Base-by-base conservation (phyloP, 2,888 invertebrate genomes). In the Amphimallon solstitiale region DNA sequence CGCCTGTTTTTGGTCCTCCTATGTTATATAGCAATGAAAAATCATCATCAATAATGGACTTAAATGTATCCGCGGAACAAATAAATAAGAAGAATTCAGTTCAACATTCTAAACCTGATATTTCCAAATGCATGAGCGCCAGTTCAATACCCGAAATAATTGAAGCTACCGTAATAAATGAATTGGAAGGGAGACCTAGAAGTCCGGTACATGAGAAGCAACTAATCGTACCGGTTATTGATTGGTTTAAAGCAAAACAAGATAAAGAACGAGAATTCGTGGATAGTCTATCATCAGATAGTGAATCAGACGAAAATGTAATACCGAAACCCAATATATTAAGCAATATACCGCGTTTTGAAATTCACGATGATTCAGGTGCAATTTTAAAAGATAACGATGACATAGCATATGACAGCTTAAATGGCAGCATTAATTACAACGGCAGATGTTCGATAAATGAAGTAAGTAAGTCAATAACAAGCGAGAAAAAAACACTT, bases 151-250 rank as follows among this genome's bases (percentile, higher is more conserved):
- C 62, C 3, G 52, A 63, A 45, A 54, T 52, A 21, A 60, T 51
- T 59, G 61, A 61, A 63, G 63, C 34, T 71, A 71, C 59, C 71
- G 29, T 54, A 23, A 12, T 76, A 69, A 84, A 72, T 78, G 86
- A 74, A 76, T 81, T 64, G 74, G 84, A 80, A 80, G 85, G 82
- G 65, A 84, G 80, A 72, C 87, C 84, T 74, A 84, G 80, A 80
- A 91, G 89, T 85, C 91, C 82, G 71, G 86, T 83, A 75, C 91
- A 86, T 74, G 88, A 89, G 77, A 88, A 87, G 0, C 86, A 86
- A 1, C 89, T 90, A 48, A 83, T 88, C 66, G 90, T 90, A 6
- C 90, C 91, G 0, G 83, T 86, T 67, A 85, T 87, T 66, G 82
- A 86, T 75, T 83, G 87, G 89, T 85, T 73, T 72, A 86, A 77